A percentile compares a stretch with the other conserved stretches of the same genome.
Conservation (phyloP, 2,797 vertebrate genomes). For the Megaceryle alcyon region DNA sequence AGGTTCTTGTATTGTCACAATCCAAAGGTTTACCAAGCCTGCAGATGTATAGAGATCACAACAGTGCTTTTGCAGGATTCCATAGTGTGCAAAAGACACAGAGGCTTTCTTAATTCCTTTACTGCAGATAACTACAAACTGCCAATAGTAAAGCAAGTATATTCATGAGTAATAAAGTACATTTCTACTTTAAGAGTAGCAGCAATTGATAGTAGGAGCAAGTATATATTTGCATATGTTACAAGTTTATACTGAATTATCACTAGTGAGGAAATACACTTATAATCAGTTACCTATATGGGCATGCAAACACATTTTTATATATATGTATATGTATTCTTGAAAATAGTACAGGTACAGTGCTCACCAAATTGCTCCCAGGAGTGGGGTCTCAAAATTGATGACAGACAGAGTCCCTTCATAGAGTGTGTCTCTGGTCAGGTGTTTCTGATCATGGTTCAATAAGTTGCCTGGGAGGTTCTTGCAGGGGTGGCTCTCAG, state of each 20-base stretch:
- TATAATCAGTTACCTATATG: background rate
- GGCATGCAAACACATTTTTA: too few relatives aligned
- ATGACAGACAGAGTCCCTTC: background rate
- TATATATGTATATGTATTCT: background rate
- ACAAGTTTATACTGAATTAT: background rate
- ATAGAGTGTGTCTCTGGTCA: background rate
- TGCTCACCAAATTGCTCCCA: background rate
- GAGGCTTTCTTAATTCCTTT: background rate
- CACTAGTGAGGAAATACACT: background rate
- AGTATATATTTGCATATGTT: background rate
- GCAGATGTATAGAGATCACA: background rate
- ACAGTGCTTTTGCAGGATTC: background rate
- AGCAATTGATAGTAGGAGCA: background rate
- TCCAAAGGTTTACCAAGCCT: background rate
- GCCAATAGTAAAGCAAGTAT: background rate
- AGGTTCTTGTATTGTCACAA: background rate
- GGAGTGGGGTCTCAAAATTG: background rate
- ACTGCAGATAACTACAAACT: background rate
- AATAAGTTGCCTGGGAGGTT: background rate
- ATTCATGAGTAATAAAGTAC: background rate
- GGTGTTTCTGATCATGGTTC: background rate
- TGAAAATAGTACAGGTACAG: background rate
- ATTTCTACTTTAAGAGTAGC: background rate
- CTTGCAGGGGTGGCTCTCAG: background rate
- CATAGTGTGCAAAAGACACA: accelerated